phyloP scores from a whole-genome alignment of 1,140 invertebrate species.

The Brachionus angularis region DNA sequence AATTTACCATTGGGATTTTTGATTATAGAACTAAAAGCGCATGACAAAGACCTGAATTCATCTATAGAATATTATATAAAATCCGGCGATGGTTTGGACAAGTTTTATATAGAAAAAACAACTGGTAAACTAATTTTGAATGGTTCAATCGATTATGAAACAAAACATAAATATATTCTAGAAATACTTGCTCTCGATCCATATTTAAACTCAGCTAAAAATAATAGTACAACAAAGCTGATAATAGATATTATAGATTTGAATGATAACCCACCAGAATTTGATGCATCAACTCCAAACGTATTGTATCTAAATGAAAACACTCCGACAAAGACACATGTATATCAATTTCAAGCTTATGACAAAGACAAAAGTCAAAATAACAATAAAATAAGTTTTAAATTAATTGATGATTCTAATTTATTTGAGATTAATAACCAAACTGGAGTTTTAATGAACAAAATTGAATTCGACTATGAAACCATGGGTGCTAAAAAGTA shows the following conservation, averaged over 20 bases:
- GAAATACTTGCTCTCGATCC: slow-evolving; percentile 6
- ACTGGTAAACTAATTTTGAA: slow-evolving; percentile 10
- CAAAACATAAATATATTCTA: slow-evolving; percentile 7
- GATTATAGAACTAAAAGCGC: neutral
- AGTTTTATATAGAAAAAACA: slow-evolving; percentile 7
- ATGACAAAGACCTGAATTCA: neutral
- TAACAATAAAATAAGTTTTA: slow-evolving; percentile 11
- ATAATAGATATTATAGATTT: slow-evolving; percentile 20
- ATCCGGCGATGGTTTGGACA: neutral
- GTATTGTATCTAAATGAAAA: slow-evolving; percentile 17
- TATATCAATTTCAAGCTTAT: neutral
- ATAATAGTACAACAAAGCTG: neutral
- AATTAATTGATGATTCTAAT: neutral
- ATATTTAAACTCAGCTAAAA: neutral
- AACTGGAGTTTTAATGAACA: slow-evolving; percentile 5
- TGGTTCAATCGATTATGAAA: slow-evolving; percentile 16
- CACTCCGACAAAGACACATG: neutral
- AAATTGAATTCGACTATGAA: neutral
- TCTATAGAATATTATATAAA: slow-evolving; percentile 7
- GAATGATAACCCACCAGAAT: slow-evolving; percentile 8
- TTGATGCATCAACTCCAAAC: slow-evolving; percentile 13
- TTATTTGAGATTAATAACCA: neutral
- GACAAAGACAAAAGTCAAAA: neutral
- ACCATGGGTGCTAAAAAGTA: neutral
- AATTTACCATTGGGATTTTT: slow-evolving; percentile 2